A percentile compares a stretch with the other conserved stretches of the same genome.
Conservation (phyloP, 2,113 vertebrate genomes). For the Pygoscelis antarcticus region DNA sequence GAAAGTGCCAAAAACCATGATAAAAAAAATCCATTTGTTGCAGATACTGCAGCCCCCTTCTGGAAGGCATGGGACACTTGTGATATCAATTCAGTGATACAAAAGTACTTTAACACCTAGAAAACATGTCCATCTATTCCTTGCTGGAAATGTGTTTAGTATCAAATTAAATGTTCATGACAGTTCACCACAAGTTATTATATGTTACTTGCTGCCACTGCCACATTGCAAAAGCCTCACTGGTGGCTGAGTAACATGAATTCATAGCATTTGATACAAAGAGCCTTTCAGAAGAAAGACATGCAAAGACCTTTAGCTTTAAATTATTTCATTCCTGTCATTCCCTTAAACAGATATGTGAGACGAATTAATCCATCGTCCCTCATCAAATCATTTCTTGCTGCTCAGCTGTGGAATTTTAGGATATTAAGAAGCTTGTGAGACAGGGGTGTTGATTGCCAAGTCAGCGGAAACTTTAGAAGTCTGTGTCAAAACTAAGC, state of each 20-base stretch:
- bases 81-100: background rate
- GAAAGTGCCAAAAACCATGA: background rate
- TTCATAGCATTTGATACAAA: slow-evolving; percentile 72
- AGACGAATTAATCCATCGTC: slow-evolving; percentile 34
- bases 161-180: slow-evolving; percentile 76
- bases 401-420: slow-evolving; percentile 69
- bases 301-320: slow-evolving; percentile 35
- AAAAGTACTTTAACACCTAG: slow-evolving; percentile 13
- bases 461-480: slow-evolving; percentile 72
- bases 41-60: background rate
- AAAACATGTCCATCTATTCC: slow-evolving; percentile 22
- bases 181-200: slow-evolving; percentile 75
- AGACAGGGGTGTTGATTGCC: slow-evolving; percentile 60
- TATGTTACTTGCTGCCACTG: slow-evolving; percentile 71
- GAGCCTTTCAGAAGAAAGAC: slow-evolving; percentile 69
- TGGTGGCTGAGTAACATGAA: slow-evolving; percentile 57
- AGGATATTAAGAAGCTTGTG: slow-evolving; percentile 67
- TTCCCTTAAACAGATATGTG: slow-evolving; percentile 67
- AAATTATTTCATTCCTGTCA: slow-evolving; percentile 70
- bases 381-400: slow-evolving; percentile 59
- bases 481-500: slow-evolving; percentile 62
- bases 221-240: slow-evolving; percentile 59
- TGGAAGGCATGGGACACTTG: background rate
- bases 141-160: slow-evolving; percentile 67
- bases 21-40: background rate